Evolutionary conservation across 2,888 invertebrate genomes (phyloP).

Genomic region (Zootermopsis nevadensis): DNA sequence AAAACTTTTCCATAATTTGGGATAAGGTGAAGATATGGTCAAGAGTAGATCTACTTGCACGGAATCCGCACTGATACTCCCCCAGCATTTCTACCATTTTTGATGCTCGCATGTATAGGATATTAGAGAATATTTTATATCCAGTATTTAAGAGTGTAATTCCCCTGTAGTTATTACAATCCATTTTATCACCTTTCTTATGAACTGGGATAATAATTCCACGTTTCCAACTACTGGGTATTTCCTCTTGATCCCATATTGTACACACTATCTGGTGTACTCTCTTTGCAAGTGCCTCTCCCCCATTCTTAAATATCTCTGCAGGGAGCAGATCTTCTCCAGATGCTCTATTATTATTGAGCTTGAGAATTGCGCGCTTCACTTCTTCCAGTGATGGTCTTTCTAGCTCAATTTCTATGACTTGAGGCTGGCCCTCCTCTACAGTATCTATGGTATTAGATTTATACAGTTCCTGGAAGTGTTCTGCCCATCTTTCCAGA

Average conservation of each 20-base stretch:
- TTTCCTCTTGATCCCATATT: neutral
- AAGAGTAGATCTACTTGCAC: neutral
- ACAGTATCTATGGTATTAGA: too few species aligned
- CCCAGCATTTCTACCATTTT: too few species aligned
- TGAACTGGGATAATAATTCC: slow-evolving; percentile 9
- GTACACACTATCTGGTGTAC: neutral
- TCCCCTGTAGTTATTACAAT: slow-evolving; percentile 3
- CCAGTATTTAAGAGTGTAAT: neutral
- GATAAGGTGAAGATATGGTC: neutral
- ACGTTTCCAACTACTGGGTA: neutral
- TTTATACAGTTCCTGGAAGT: neutral
- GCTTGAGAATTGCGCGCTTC: neutral
- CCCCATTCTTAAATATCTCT: neutral
- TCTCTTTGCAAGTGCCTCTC: neutral
- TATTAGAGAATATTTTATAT: slow-evolving; percentile 10
- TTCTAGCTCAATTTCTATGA: neutral
- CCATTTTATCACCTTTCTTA: slow-evolving; percentile 14
- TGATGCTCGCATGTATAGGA: neutral
- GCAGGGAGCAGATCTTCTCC: neutral
- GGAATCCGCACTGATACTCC: neutral
- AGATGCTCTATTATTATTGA: neutral
- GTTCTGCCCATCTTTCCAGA: neutral
- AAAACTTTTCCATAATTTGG: neutral
- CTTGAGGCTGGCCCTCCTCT: neutral
- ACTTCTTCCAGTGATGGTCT: neutral